Conservation (phyloP, 2,797 vertebrate genomes). For the Cirrhinus molitorella region DNA sequence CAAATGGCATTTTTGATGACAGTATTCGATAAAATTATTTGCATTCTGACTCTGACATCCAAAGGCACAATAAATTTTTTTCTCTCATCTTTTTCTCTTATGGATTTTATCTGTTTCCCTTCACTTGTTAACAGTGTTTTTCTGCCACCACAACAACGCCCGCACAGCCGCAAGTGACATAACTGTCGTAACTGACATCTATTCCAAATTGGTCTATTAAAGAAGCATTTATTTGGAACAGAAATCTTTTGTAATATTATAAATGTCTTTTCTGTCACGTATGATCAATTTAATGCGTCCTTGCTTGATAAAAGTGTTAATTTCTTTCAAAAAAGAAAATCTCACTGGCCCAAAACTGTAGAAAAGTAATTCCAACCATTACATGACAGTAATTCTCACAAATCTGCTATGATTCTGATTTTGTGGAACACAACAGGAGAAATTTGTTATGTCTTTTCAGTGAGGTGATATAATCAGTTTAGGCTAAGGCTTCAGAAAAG, state of each 20-base stretch:
- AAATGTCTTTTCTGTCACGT: neutral
- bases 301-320: neutral
- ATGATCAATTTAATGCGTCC: neutral
- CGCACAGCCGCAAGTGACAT: too few species aligned
- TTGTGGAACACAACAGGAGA: neutral
- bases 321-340: neutral
- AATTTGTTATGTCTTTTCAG: neutral
- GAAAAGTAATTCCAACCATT: neutral
- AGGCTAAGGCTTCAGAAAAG: neutral
- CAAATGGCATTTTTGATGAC: too few species aligned
- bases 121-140: too few species aligned
- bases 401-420: neutral
- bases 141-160: too few species aligned
- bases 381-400: neutral
- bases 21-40: too few species aligned
- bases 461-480: neutral
- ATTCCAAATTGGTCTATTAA: too few species aligned
- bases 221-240: neutral
- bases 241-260: neutral
- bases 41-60: too few species aligned
- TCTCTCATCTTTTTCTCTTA: too few species aligned
- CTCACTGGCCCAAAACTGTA: neutral
- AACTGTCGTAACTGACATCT: too few species aligned
- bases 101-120: too few species aligned
- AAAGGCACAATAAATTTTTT: too few species aligned